Evolutionary conservation across 2,888 invertebrate genomes (phyloP).

Genomic region (Anoplius nigerrimus): DNA sequence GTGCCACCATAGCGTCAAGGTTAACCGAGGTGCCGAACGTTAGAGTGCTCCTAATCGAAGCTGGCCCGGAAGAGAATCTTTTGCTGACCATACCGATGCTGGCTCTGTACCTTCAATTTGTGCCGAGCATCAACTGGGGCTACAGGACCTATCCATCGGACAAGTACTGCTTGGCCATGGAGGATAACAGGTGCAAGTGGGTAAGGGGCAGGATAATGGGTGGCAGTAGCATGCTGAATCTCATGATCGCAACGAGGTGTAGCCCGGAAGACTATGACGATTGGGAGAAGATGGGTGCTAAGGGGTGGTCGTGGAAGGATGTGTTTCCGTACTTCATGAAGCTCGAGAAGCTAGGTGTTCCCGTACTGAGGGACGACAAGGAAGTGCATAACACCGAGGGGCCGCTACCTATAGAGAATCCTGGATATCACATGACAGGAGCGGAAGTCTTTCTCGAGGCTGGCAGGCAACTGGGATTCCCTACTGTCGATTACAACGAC

Average conservation of each 20-base stretch:
- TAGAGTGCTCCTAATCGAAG: constrained; percentile 84
- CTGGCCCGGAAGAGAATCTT: constrained; percentile 77
- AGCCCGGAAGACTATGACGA: constrained; percentile 84
- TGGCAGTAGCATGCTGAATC: constrained; percentile 83
- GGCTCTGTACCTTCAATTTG: constrained; percentile 84
- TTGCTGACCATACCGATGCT: constrained; percentile 83
- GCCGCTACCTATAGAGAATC: constrained; percentile 78
- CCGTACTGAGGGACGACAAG: constrained; percentile 66
- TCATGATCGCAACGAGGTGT: constrained; percentile 88
- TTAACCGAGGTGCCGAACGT: constrained; percentile 83
- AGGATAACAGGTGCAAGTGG: constrained; percentile 66
- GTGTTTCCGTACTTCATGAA: constrained; percentile 71
- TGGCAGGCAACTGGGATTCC: constrained; percentile 80
- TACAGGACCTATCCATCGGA: constrained; percentile 87
- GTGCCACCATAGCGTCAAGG: constrained; percentile 85
- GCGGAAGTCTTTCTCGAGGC: constrained; percentile 81
- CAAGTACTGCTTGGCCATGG: constrained; percentile 80
- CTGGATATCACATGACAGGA: constrained; percentile 77
- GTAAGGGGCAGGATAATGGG: constrained; percentile 82
- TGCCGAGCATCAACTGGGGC: constrained; percentile 84
- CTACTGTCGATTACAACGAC: constrained; percentile 80
- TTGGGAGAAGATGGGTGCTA: constrained; percentile 84
- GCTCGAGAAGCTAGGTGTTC: constrained; percentile 82
- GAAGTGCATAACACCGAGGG: constrained; percentile 79
- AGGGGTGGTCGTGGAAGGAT: constrained; percentile 83